Conservation (phyloP, 2,797 vertebrate genomes). For the Hydrolagus colliei region DNA sequence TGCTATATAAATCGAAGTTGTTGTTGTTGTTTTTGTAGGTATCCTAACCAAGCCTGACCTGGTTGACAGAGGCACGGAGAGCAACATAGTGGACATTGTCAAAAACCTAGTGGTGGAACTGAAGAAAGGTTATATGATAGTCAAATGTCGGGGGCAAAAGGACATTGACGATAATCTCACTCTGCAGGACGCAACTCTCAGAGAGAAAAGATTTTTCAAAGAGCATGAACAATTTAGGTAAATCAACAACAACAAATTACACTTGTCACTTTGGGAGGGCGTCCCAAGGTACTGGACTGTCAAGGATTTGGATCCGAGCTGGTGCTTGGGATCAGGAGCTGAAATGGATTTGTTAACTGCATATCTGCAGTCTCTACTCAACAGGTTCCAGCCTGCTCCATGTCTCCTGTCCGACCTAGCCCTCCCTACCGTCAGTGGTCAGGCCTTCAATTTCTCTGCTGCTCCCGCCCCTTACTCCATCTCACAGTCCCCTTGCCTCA, state of each 20-base stretch:
- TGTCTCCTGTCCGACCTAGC: neutral
- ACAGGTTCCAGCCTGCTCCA: neutral
- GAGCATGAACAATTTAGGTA: conserved; percentile 62
- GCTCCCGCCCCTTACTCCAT: too few species aligned
- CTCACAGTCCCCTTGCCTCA: neutral
- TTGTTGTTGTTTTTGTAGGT: conserved; percentile 48
- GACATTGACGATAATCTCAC: conserved; percentile 63
- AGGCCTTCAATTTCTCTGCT: neutral
- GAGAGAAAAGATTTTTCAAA: conserved; percentile 67
- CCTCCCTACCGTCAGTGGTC: too few species aligned
- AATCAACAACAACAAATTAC: neutral
- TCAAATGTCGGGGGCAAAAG: conserved; percentile 78
- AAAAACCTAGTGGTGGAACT: conserved; percentile 63
- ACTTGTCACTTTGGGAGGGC: neutral
- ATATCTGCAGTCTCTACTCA: neutral
- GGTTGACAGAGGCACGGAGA: conserved; percentile 74
- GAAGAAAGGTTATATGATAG: conserved; percentile 82
- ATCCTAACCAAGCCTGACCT: conserved; percentile 85
- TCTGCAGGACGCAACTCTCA: conserved; percentile 57
- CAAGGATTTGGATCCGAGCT: too few species aligned
- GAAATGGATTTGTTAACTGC: too few species aligned
- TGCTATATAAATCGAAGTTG: too few species aligned
- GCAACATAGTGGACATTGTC: conserved; percentile 57
- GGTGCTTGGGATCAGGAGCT: too few species aligned
- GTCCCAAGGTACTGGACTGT: too few species aligned